Evolutionary conservation across 2,113 vertebrate genomes (phyloP), one percentile per base, ranked within the genome.

Genomic region (Campylorhamphus procurvoides): DNA sequence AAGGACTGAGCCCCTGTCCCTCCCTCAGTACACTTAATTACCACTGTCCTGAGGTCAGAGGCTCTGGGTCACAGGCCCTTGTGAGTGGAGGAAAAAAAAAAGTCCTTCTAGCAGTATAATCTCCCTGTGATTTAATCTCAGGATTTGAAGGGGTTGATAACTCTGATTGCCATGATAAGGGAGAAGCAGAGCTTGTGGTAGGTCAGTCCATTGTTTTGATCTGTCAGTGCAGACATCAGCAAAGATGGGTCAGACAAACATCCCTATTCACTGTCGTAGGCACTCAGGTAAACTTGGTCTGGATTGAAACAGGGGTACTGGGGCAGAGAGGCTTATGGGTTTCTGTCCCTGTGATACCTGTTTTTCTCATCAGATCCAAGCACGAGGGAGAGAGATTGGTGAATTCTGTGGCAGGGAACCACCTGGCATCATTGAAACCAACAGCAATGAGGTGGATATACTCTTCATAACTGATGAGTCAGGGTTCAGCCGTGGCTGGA

Each of bases 401-500:
- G 97, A 97, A 72, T 98, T 97, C 88, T 98, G 98, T 76, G 98
- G 98, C 27, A 97, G 42, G 18, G 39, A 82, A 28, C 81, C 93
- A n/a, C 98, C 98, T 9, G 84, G 94, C 3, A 80, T 50, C 66
- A 89, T 98, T 17, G 97, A 98, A 91, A 98, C 97, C 81, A 95
- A 86, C 29, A 98, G 98, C 95, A 97, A 97, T 35, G 95, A 96
- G 3, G 98, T 98, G 40, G 97, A 98, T 28, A 89, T 98, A 52
- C 83, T 98, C 40, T 98, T 98, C 90, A 81, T 98, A 94, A 98
- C 98, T 0, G 98, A 98, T 7, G 98, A 98, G 12, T 98, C 98
- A 0, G 98, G 98, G 55, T 97, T 97, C 94, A 98, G 98, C 92
- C 96, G 62, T 53, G 98, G 98, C 82, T 98, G 98, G 98, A 98